Conservation (phyloP, 2,888 invertebrate genomes). For the Congeria kusceri region DNA sequence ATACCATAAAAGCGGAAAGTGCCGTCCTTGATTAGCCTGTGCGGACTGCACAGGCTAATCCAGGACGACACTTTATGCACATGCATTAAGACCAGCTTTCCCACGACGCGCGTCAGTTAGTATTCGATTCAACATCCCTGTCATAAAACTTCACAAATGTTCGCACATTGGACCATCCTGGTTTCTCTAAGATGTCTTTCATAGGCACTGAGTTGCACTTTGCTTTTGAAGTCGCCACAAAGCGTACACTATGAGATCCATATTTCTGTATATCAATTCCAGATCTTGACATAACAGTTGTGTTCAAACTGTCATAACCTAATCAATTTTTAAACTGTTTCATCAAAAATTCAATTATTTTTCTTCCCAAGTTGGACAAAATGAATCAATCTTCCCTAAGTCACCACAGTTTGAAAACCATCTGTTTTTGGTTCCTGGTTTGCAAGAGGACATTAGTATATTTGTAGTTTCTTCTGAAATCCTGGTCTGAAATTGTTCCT, state of each 20-base stretch:
- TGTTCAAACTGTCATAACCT: constrained; percentile 42
- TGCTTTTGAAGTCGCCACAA: constrained; percentile 51
- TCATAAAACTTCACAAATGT: constrained; percentile 42
- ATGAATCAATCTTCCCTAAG: constrained; percentile 21
- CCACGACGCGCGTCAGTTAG: no score
- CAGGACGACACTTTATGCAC: no score
- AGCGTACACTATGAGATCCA: constrained; percentile 52
- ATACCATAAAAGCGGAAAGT: no score
- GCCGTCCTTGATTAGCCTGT: no score
- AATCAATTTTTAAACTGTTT: constrained; percentile 34
- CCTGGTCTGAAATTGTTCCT: constrained; percentile 33
- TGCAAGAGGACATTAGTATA: constrained; percentile 22
- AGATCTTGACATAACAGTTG: constrained; percentile 28
- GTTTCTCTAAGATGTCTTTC: constrained; percentile 37
- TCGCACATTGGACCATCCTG: constrained; percentile 45
- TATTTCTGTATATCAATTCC: constrained; percentile 40
- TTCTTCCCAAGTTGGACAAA: constrained; percentile 34
- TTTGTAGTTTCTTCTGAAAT: constrained; percentile 32
- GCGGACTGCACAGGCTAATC: no score
- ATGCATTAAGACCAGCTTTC: no score
- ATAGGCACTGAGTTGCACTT: constrained; percentile 38
- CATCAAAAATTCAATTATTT: background rate
- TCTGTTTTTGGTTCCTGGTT: constrained; percentile 21
- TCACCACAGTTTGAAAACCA: constrained; percentile 20
- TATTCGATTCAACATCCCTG: constrained; percentile 24